These are phyloP conservation scores for Jacana jacana DNA, from an alignment of 2,113 vertebrate species.

Conservation along the genomic window DNA sequence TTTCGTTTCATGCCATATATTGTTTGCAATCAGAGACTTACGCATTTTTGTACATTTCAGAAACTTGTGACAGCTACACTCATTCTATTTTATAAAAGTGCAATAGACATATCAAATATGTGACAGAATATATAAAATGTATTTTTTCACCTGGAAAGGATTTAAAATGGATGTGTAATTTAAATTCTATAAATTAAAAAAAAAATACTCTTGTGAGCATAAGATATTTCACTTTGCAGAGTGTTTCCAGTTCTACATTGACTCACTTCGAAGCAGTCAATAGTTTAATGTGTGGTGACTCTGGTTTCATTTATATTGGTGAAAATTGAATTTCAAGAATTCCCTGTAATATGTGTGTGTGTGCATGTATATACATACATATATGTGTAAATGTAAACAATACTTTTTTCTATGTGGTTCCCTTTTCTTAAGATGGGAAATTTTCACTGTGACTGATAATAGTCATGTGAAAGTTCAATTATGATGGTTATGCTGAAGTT, in stretches of 20 bases:
- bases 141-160: neutral
- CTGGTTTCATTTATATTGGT: neutral
- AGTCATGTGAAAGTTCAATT: neutral
- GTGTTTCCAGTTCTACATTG: neutral
- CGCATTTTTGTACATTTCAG: neutral
- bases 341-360: neutral
- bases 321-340: neutral
- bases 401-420: neutral
- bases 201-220: neutral
- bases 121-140: neutral
- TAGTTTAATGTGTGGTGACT: neutral
- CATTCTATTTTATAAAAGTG: neutral
- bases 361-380: rapidly evolving
- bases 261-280: neutral
- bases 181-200: neutral
- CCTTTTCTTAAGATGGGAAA: neutral
- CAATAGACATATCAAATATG: neutral
- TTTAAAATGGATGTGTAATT: neutral
- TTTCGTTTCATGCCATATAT: neutral
- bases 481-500: neutral
- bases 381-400: too few species aligned
- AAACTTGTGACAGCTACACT: neutral
- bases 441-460: neutral
- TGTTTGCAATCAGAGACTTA: neutral
- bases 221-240: neutral